Evolutionary conservation across 2,888 invertebrate genomes (phyloP).

Genomic region (Agonopterix subpropinquella): DNA sequence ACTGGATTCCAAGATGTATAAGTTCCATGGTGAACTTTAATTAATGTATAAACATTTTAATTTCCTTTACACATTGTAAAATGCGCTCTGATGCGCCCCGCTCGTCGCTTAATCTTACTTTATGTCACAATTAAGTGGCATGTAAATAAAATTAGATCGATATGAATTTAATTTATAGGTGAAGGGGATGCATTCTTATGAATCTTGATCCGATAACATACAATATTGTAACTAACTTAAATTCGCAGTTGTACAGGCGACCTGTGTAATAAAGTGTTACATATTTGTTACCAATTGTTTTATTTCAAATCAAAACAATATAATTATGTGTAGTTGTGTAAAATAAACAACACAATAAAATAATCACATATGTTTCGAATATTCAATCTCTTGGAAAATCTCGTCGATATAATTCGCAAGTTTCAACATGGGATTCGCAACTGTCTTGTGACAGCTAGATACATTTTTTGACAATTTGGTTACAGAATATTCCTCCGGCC

Average conservation of each 20-base stretch:
- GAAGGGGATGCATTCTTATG: constrained; percentile 43
- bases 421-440: constrained; percentile 45
- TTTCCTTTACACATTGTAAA: not conserved
- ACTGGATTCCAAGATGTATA: too few relatives aligned
- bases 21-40: too few relatives aligned
- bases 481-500: constrained; percentile 19
- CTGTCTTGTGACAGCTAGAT: constrained; percentile 25
- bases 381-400: constrained; percentile 40
- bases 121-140: too few relatives aligned
- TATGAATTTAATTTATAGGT: constrained; percentile 16
- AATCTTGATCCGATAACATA: constrained; percentile 32
- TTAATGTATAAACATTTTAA: not conserved
- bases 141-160: too few relatives aligned
- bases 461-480: constrained; percentile 11
- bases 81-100: not conserved
- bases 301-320: constrained; percentile 14
- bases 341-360: not conserved
- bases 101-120: not conserved
- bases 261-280: constrained; percentile 61
- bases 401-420: constrained; percentile 47
- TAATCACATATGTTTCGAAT: not conserved
- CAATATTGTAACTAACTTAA: constrained; percentile 36
- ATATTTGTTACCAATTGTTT: constrained; percentile 40
- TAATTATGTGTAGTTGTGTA: not conserved
- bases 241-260: constrained; percentile 56